Base-by-base conservation (phyloP, 1,140 invertebrate species). In the Apocrypta bakeri region DNA sequence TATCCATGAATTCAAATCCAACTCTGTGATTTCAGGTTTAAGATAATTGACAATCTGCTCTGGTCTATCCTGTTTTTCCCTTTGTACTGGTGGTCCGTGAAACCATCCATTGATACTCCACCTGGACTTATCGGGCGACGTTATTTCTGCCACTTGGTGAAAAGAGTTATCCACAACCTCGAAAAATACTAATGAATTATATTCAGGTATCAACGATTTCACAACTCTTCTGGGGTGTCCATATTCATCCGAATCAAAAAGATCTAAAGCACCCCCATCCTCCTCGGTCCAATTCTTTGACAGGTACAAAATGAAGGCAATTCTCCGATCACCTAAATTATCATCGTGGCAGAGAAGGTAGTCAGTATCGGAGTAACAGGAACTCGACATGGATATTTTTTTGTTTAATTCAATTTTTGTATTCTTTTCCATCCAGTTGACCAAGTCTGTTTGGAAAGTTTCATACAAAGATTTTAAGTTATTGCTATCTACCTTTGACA, bases 21-120 rank as follows among this genome's bases (percentile, higher is more conserved):
- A 40, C 11, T 88, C 83, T 0, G 66, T 77, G 0, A 87, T 61
- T 24, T 85, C 79, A 11, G 91, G 88, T 24, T 86, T 77, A 21
- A 85, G 31, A 17, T 85, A 86, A 8, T 84, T 79, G 1, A 74
- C 25, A 1, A 69, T 29, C 21, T 84, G 66, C 1, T 85, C 84
- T 0, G 81, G 81, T 79, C 87, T 87, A 0, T 69, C 69, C 0
- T 72, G 17, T 27, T 63, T 84, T 29, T 81, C 21, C 1, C 48
- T n/a, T 14, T 56, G 79, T 72, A 29, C 83, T 0, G 87, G 1
- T 0, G 92, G 93, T 1, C 94, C 94, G 88, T 96, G 95, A 88
- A 96, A 96, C 95, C 96, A 96, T 56, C 95, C 95, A 85, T 96
- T 96, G 71, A 96, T 95, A 24, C 95, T 94, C 82, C 95, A 92